Conservation (phyloP, 1,140 invertebrate genomes). For the Drosophila repletoides region DNA sequence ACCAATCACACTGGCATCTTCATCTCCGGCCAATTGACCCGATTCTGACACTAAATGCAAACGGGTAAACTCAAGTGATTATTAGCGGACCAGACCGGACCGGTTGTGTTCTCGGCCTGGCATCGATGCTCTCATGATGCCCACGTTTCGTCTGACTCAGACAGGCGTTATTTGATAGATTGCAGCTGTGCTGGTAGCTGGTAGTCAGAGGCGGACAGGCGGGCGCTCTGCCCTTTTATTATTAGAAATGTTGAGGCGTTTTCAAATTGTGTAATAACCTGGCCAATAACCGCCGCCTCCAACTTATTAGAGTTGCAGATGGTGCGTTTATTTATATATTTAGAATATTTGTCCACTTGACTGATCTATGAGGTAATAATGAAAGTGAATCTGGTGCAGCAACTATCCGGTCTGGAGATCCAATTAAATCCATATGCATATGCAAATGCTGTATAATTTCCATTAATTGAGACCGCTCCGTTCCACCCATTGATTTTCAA, state of each 20-base stretch:
- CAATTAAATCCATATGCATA: constrained; percentile 51
- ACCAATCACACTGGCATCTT: constrained; percentile 14
- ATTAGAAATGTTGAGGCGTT: constrained; percentile 59
- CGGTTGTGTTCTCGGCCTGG: too few species aligned
- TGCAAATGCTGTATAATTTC: constrained; percentile 16
- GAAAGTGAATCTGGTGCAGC: constrained; percentile 6
- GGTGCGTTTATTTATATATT: constrained; percentile 36
- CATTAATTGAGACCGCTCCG: constrained; percentile 25
- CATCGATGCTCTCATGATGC: too few species aligned
- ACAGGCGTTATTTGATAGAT: constrained; percentile 64
- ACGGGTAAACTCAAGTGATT: constrained; percentile 51
- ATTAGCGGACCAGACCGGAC: constrained; percentile 15
- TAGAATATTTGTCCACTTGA: constrained; percentile 62
- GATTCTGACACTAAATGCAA: constrained; percentile 26
- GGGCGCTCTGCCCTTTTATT: constrained; percentile 50
- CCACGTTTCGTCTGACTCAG: constrained; percentile 15
- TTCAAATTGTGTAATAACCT: constrained; percentile 47
- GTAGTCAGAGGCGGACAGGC: too few species aligned
- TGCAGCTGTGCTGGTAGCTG: constrained; percentile 60
- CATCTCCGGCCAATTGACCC: constrained; percentile 56
- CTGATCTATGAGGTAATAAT: constrained; percentile 15
- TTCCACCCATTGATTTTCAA: too few species aligned
- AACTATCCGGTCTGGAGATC: constrained; percentile 60
- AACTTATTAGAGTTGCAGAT: constrained; percentile 54
- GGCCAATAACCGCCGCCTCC: constrained; percentile 28